These are phyloP conservation scores for Phengaris alcon DNA, from an alignment of 2,888 invertebrate genomes.

Conservation along the genomic window DNA sequence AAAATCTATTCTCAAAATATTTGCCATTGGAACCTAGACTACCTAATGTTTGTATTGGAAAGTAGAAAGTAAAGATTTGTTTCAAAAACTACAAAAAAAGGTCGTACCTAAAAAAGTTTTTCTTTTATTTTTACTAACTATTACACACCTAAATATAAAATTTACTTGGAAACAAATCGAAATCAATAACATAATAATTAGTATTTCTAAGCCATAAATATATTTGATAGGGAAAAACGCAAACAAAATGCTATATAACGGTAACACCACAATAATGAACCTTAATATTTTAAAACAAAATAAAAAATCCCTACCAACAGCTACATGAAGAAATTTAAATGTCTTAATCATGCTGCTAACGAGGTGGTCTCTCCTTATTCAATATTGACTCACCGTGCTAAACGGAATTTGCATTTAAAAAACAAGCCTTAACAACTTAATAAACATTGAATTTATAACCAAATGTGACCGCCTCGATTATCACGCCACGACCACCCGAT, in stretches of 20 bases:
- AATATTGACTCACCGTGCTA: constrained; percentile 22
- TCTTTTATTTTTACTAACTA: too few species aligned
- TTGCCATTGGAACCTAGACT: too few species aligned
- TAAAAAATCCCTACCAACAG: constrained; percentile 5
- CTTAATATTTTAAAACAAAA: constrained; percentile 5
- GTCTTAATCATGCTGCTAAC: constrained; percentile 32
- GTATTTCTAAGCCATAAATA: background rate
- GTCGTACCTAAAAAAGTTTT: too few species aligned
- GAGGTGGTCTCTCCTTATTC: constrained; percentile 25
- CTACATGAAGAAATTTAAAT: constrained; percentile 26
- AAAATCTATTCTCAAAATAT: too few species aligned
- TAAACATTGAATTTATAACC: constrained; percentile 29
- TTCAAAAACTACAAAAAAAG: too few species aligned
- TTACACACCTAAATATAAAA: too few species aligned
- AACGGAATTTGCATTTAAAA: constrained; percentile 25
- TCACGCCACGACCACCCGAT: constrained; percentile 40
- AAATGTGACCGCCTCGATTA: constrained; percentile 24
- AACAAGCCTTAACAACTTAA: constrained; percentile 30
- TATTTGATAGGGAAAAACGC: background rate
- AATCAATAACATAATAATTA: too few species aligned
- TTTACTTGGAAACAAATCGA: too few species aligned
- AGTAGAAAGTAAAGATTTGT: too few species aligned
- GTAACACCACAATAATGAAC: background rate
- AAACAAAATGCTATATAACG: background rate
- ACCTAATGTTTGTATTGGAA: too few species aligned